Base-by-base conservation (phyloP, 2,888 invertebrate genomes). In the Frankliniella fusca region DNA sequence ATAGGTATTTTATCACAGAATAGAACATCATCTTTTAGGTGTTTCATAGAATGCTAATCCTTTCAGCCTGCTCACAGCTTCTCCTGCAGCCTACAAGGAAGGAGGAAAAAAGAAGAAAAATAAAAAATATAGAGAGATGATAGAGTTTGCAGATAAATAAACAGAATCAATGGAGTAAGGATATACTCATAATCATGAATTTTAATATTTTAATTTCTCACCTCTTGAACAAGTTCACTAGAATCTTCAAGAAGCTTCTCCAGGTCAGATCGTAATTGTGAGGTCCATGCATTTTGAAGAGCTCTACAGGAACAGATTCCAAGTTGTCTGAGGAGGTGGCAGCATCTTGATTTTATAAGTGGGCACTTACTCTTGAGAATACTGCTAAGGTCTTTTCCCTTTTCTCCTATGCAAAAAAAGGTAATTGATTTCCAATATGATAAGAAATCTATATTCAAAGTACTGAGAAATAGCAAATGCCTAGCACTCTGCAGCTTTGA, bases 331-430 rank as follows among this genome's bases (percentile, higher is more conserved):
- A 76, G 27, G 7, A 76, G 70, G 27, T 76, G 70, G 9, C 70
- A 76, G 27, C 70, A 76, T 76, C 70, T 76, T 9, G 70, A 23
- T 27, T 27, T 9, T 27, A 76, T 23, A 9, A 76, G 10, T 23
- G 70, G 70, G 12, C 70, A 76, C 27, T 76, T 76, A 27, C 54
- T 79, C 12, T 79, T 80, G 49, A 82, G 49, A 18, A 82, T 79
- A 48, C 83, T 81, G 28, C 81, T 81, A 12, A 85, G 79, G 23
- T 84, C 84, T 48, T 82, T 80, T 27, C 80, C 84, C 20, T 80
- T 82, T 80, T 76, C 82, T 48, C 82, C 81, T 84, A 48, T n/a
- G 79, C 83, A 83, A 81, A 82, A 81, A n/a, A 79, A 80, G 80
- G 10, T 79, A 38, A 61, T 48, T 61, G 76, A 38, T 81, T 76